These are phyloP conservation scores for Heterodera carotae DNA, from an alignment of 1,140 invertebrate genomes.

Conservation along the genomic window DNA sequence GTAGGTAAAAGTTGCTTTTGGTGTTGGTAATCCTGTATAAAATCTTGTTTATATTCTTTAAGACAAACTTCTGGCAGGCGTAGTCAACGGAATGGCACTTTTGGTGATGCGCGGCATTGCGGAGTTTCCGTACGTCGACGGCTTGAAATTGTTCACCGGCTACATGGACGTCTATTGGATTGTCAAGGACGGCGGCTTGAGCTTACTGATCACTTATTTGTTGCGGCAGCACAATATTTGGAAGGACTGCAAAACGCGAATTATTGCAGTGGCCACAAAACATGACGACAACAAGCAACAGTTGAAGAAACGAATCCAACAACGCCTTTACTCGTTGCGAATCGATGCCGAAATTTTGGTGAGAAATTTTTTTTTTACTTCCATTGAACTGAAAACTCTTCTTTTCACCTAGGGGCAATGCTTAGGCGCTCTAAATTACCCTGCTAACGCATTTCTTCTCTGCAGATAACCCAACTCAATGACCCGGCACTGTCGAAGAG, in stretches of 20 bases:
- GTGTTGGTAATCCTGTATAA: too few species aligned
- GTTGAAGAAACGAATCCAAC: slow-evolving; percentile 97
- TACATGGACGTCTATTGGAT: slow-evolving; percentile 59
- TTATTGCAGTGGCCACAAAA: slow-evolving; percentile 98
- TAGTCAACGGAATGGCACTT: slow-evolving; percentile 61
- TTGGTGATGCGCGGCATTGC: slow-evolving; percentile 60
- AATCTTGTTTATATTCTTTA: slow-evolving; percentile 27
- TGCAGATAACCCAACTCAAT: slow-evolving; percentile 53
- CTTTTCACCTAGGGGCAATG: not conserved
- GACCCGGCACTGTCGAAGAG: slow-evolving; percentile 96
- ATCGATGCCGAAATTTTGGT: slow-evolving; percentile 82
- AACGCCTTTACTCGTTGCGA: slow-evolving; percentile 92
- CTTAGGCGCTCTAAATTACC: too few species aligned
- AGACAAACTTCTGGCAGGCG: slow-evolving; percentile 53
- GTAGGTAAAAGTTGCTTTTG: slow-evolving; percentile 51
- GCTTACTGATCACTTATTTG: slow-evolving; percentile 94
- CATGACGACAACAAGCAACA: slow-evolving; percentile 99
- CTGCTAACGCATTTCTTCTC: too few species aligned
- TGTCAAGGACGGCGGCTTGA: slow-evolving; percentile 74
- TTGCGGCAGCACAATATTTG: slow-evolving; percentile 85
- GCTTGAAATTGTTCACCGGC: slow-evolving; percentile 51
- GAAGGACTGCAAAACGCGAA: slow-evolving; percentile 96
- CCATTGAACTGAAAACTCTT: too few species aligned
- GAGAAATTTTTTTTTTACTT: too few species aligned
- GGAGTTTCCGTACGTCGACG: slow-evolving; percentile 54